Evolutionary conservation across 2,797 vertebrate species (phyloP).

Genomic region (Rhinatrema bivittatum): DNA sequence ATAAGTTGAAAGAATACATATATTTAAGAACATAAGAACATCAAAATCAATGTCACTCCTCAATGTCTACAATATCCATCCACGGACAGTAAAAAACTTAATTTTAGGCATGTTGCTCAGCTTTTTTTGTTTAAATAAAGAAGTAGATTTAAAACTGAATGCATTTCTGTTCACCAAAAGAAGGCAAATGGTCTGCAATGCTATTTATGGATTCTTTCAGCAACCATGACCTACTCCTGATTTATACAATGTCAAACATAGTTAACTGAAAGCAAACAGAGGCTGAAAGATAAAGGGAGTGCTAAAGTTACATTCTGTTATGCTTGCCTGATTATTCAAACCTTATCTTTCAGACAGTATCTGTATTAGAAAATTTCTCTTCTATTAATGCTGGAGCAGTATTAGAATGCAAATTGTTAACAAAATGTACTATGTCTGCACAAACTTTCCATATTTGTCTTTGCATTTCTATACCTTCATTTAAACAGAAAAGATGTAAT

Average conservation of each 20-base stretch:
- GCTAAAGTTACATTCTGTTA: too few relatives aligned
- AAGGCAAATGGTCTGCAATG: constrained; percentile 22
- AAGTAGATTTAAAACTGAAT: constrained; percentile 22
- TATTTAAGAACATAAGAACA: too few relatives aligned
- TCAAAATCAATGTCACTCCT: too few relatives aligned
- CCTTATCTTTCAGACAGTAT: constrained; percentile 9
- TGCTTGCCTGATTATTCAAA: too few relatives aligned
- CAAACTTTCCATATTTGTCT: constrained; percentile 4
- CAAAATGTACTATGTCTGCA: constrained; percentile 10
- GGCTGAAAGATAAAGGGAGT: constrained; percentile 15
- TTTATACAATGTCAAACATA: constrained; percentile 8
- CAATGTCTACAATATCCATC: too few relatives aligned
- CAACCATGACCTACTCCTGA: constrained; percentile 16
- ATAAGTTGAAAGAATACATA: too few relatives aligned
- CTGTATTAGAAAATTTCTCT: constrained; percentile 2
- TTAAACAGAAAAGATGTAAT: too few relatives aligned
- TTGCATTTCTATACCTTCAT: too few relatives aligned
- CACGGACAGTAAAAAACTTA: too few relatives aligned
- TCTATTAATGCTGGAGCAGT: constrained; percentile 11
- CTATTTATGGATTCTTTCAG: constrained; percentile 26
- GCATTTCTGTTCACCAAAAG: constrained; percentile 12
- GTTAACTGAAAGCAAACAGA: constrained; percentile 13
- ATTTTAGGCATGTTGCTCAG: too few relatives aligned
- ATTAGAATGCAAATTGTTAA: constrained; percentile 14
- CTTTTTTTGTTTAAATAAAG: too few relatives aligned